A percentile compares a stretch with the other conserved stretches of the same genome.
Conservation (phyloP, 2,113 vertebrate genomes). For the Origma solitaria region DNA sequence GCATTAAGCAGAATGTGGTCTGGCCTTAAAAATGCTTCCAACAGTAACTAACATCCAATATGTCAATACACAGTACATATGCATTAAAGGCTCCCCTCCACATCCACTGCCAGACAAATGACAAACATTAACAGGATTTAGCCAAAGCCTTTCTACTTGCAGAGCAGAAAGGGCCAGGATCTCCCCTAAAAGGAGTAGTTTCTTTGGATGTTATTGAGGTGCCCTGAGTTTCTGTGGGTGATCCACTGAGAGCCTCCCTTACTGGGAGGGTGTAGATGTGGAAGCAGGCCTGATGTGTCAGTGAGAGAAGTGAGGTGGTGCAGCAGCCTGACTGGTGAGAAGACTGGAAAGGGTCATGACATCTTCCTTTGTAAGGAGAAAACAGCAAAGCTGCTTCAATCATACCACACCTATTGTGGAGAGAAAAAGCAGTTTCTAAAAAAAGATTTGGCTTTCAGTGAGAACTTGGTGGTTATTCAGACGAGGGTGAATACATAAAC, state of each 20-base stretch:
- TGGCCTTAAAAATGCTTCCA: background rate
- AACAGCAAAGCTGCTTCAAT: background rate
- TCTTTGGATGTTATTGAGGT: background rate
- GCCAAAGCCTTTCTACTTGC: background rate
- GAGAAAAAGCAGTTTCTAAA: constrained; percentile 1
- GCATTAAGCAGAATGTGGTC: background rate
- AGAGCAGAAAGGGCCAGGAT: background rate
- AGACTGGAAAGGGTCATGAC: background rate
- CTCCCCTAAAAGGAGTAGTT: background rate
- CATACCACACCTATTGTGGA: background rate
- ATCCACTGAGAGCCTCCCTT: background rate
- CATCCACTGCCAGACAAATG: background rate
- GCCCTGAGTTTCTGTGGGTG: background rate
- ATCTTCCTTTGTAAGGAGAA: background rate
- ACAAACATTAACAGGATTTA: background rate
- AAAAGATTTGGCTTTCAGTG: background rate
- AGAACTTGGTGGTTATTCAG: background rate
- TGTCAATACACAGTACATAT: background rate
- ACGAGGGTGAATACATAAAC: background rate
- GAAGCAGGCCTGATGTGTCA: background rate
- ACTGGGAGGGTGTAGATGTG: accelerated
- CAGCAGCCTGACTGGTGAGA: background rate
- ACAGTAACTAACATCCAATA: background rate
- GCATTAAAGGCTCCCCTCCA: background rate
- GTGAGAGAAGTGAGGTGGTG: background rate